Conservation (phyloP, 2,888 invertebrate species). For the Beris morrisii region DNA sequence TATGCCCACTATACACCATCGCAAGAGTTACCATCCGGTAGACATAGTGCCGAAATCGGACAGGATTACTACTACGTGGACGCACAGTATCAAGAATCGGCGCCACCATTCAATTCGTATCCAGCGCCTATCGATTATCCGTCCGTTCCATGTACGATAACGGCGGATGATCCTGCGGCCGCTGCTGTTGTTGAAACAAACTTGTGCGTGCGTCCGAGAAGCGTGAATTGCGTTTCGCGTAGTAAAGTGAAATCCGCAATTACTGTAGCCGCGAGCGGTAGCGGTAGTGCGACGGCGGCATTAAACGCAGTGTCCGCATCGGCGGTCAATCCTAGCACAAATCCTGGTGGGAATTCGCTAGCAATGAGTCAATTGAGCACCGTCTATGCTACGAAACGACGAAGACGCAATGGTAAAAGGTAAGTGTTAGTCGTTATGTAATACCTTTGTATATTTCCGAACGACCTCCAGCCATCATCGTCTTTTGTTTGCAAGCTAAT, state of each 20-base stretch:
- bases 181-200: conserved; percentile 19
- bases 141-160: conserved; percentile 37
- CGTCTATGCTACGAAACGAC: conserved; percentile 94
- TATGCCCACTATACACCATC: conserved; percentile 35
- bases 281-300: neutral
- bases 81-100: conserved; percentile 14
- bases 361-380: conserved; percentile 90
- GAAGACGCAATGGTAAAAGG: conserved; percentile 96
- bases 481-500: too few species aligned
- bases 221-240: neutral
- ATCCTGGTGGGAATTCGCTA: conserved; percentile 30
- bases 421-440: conserved; percentile 56
- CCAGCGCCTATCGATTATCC: conserved; percentile 26
- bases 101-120: conserved; percentile 31
- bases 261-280: neutral
- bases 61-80: conserved; percentile 31
- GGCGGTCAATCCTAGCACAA: neutral
- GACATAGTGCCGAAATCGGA: conserved; percentile 18
- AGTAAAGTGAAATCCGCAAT: conserved; percentile 29
- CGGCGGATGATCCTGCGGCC: conserved; percentile 34
- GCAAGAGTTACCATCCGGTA: conserved; percentile 14
- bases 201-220: neutral
- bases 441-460: neutral
- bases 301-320: conserved; percentile 1
- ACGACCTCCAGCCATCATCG: too few species aligned